These are phyloP conservation scores for Molorchus minor DNA, from an alignment of 2,888 invertebrate genomes.

Conservation along the genomic window DNA sequence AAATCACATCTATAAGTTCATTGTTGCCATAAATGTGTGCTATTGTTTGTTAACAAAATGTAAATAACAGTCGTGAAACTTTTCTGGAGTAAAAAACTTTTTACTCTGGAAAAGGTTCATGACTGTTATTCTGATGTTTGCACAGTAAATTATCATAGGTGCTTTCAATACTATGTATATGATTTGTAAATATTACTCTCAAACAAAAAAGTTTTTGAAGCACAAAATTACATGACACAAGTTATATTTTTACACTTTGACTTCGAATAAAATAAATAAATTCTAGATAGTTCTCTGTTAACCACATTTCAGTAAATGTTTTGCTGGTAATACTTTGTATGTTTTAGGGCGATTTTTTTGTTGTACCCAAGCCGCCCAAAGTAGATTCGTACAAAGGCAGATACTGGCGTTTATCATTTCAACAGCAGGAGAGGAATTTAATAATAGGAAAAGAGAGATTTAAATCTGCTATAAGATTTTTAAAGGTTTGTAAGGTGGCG, in stretches of 20 bases:
- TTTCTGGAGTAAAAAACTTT: too few species aligned
- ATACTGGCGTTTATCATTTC: constrained; percentile 57
- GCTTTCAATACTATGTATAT: background rate
- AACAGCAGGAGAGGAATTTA: constrained; percentile 55
- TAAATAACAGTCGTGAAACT: too few species aligned
- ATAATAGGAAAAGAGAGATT: constrained; percentile 42
- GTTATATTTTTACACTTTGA: background rate
- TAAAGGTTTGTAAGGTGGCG: constrained; percentile 43
- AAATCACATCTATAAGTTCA: too few species aligned
- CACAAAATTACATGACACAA: background rate
- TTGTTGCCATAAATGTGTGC: too few species aligned
- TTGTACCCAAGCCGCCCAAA: constrained; percentile 51
- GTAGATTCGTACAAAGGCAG: constrained; percentile 17
- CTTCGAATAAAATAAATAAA: background rate
- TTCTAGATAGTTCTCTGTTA: constrained; percentile 10
- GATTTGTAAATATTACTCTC: background rate
- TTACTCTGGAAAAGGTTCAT: too few species aligned
- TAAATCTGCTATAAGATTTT: constrained; percentile 51
- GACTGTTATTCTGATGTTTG: too few species aligned
- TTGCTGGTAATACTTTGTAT: too few species aligned
- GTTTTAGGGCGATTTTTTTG: too few species aligned
- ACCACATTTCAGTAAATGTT: too few species aligned
- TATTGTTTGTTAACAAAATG: too few species aligned
- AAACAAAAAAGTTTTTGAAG: background rate
- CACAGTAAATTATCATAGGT: too few species aligned